Conservation (phyloP, 2,113 vertebrate genomes). For the Oncorhynchus kisutch region DNA sequence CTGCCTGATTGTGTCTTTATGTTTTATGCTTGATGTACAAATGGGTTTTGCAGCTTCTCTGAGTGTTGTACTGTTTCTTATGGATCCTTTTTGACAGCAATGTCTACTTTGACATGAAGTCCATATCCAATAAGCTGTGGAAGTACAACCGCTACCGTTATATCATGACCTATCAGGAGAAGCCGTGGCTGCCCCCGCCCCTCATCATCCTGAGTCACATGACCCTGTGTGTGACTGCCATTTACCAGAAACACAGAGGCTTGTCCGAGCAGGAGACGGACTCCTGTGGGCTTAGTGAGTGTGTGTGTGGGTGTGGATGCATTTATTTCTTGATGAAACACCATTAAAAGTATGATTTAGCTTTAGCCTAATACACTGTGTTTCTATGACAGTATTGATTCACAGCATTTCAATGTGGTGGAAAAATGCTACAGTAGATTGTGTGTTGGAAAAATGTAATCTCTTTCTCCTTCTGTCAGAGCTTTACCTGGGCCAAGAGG, state of each 20-base stretch:
- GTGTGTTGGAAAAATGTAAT: not conserved
- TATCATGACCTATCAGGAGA: constrained; percentile 92
- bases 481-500: constrained; percentile 84
- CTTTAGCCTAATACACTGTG: not conserved
- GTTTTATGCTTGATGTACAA: not conserved
- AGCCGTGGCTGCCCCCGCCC: constrained; percentile 92
- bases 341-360: not conserved
- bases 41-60: not conserved
- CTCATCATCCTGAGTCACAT: constrained; percentile 86
- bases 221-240: constrained; percentile 67
- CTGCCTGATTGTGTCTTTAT: not conserved
- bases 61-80: not conserved
- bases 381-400: no score
- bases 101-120: constrained; percentile 88
- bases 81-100: constrained; percentile 73
- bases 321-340: not conserved
- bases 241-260: constrained; percentile 68
- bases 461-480: constrained; percentile 65
- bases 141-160: constrained; percentile 95
- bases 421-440: not conserved
- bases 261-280: constrained; percentile 76
- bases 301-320: no score
- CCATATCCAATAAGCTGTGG: constrained; percentile 90
- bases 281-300: constrained; percentile 87
- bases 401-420: no score